Conservation (phyloP, 2,797 vertebrate genomes). For the Cryptoblepharus egeriae region DNA sequence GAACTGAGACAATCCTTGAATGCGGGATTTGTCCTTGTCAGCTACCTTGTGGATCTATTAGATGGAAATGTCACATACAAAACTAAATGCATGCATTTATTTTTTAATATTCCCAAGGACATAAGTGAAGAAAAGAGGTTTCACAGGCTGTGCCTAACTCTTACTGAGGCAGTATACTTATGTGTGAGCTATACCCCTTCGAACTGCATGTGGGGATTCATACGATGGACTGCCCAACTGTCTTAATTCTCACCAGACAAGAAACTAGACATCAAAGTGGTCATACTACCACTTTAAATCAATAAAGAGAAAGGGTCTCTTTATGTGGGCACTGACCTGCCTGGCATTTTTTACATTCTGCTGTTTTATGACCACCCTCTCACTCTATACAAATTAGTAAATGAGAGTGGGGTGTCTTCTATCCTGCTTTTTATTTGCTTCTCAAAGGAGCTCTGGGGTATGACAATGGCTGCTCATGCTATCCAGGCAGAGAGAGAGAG, state of each 20-base stretch:
- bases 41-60: not conserved
- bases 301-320: not conserved
- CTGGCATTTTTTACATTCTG: not conserved
- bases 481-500: not conserved
- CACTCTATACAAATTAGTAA: not conserved
- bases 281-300: no score
- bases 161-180: no score
- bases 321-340: not conserved
- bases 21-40: no score
- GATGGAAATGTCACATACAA: not conserved
- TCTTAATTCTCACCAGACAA: no score
- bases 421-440: no score
- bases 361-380: not conserved
- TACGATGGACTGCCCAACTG: no score
- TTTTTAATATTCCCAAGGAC: not conserved
- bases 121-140: not conserved
- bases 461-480: not conserved
- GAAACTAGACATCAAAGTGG: no score
- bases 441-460: not conserved
- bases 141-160: not conserved
- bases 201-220: no score
- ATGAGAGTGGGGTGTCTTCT: no score
- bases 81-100: not conserved
- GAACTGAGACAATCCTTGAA: not conserved
- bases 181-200: no score